Conservation (phyloP, 2,113 vertebrate species). For the Panthera leo region DNA sequence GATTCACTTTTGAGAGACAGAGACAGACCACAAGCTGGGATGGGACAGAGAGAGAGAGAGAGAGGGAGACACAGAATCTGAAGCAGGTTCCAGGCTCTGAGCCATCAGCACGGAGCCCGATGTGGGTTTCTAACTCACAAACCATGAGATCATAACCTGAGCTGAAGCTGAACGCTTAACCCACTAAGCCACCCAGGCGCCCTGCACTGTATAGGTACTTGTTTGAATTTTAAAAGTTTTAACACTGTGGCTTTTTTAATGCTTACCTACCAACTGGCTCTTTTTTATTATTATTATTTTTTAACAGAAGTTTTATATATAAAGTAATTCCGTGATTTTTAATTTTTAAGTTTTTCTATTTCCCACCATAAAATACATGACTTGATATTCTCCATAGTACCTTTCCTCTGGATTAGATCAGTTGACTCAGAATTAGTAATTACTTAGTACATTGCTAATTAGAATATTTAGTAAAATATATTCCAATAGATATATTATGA, state of each 20-base stretch:
- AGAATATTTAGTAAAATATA: slow-evolving; percentile 15
- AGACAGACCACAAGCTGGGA: no score
- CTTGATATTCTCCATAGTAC: background rate
- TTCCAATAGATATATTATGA: background rate
- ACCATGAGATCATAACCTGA: no score
- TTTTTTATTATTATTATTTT: background rate
- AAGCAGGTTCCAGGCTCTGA: no score
- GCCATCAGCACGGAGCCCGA: no score
- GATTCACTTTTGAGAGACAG: no score
- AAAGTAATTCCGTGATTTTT: background rate
- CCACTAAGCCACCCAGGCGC: no score
- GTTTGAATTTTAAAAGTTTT: background rate
- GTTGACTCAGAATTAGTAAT: slow-evolving; percentile 38
- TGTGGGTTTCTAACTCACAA: no score
- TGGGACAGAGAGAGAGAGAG: no score
- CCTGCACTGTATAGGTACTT: background rate
- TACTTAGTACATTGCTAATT: slow-evolving; percentile 25
- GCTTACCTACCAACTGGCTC: background rate
- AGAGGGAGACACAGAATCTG: no score
- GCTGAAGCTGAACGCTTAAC: no score
- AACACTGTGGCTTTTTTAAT: background rate
- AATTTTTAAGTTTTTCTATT: slow-evolving; percentile 17
- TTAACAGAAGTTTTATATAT: background rate
- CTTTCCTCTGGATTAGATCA: background rate
- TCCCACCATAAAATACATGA: background rate